Base-by-base conservation (phyloP, 2,888 invertebrate species). In the Macrophya annulata region DNA sequence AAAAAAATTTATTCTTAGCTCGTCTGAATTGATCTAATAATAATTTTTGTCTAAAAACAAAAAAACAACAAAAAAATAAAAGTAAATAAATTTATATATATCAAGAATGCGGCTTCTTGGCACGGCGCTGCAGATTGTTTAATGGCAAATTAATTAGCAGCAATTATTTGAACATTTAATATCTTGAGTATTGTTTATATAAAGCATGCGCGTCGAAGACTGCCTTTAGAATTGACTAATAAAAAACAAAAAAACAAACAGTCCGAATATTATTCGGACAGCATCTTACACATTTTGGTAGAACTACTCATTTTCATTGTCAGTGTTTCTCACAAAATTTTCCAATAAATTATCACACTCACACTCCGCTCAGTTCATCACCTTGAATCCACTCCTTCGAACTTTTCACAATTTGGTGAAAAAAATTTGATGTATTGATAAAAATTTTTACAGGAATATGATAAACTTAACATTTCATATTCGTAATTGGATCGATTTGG, bases 191-290 rank as follows among this genome's bases (percentile, higher is more conserved):
- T 40, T 51, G 31, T 15, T 62, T 55, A 85, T 86, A 85, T 87
- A 85, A 85, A 88, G 89, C 89, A 89, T 88, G 88, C 87, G 87
- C 88, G 87, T 86, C 83, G 65, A 83, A 48, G 68, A 68, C 68
- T 83, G 83, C 45, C 48, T 81, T 83, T 83, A 83, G 51, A 71
- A 68, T 83, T 45, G 68, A 83, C 83, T 83, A 83, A 83, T 83
- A 83, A 83, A 83, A 15, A 83, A 83, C 68, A 83, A 83, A 83
- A 15, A 71, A 81, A n/a, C 55, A 43, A 31, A 3, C 17, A 65
- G 68, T 83, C 68, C 48, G 25, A 71, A 71, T 0, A 9, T 40
- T 17, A 21, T 21, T 43, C 45, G 12, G 43, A 25, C 37, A 68
- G 37, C 31, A 74, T 74, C 43, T 74, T 45, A 74, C 17, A 74